These are phyloP conservation scores for Brachyhypopomus occidentalis DNA, from an alignment of 2,113 vertebrate genomes.

Conservation along the genomic window DNA sequence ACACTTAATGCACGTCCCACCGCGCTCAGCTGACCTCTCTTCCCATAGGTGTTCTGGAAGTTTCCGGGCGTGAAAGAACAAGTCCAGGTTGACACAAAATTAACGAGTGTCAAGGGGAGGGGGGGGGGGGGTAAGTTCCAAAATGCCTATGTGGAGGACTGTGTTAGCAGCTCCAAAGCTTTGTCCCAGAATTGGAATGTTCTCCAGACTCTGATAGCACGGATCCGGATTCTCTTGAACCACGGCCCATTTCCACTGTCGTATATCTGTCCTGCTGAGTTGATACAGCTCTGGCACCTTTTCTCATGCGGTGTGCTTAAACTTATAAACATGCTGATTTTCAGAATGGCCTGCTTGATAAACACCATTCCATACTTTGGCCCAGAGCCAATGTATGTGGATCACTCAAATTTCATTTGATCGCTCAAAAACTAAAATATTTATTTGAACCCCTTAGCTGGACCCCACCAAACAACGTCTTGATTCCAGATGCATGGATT, in stretches of 20 bases:
- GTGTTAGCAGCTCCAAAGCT: not conserved
- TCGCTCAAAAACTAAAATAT: not conserved
- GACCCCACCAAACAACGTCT: not conserved
- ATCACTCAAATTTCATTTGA: not conserved
- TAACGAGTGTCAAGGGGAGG: no score
- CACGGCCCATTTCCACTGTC: not conserved
- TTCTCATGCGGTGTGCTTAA: constrained; percentile 15
- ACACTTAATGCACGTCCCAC: no score
- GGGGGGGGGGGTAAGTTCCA: no score
- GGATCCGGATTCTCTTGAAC: constrained; percentile 17
- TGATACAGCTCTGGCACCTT: constrained; percentile 5
- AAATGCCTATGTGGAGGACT: no score
- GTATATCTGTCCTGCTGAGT: not conserved
- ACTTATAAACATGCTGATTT: constrained; percentile 42
- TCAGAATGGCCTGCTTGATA: constrained; percentile 13
- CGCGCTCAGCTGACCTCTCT: no score
- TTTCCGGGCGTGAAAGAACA: constrained; percentile 25
- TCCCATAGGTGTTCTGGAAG: constrained; percentile 11
- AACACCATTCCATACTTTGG: constrained; percentile 7
- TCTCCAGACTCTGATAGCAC: constrained; percentile 43
- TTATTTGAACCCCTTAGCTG: not conserved
- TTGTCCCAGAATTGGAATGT: constrained; percentile 34
- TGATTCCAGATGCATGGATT: constrained; percentile 13
- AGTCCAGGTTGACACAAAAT: no score
- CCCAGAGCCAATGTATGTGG: constrained; percentile 11